Evolutionary conservation across 2,113 vertebrate species (phyloP).

Genomic region (Copsychus sechellarum): DNA sequence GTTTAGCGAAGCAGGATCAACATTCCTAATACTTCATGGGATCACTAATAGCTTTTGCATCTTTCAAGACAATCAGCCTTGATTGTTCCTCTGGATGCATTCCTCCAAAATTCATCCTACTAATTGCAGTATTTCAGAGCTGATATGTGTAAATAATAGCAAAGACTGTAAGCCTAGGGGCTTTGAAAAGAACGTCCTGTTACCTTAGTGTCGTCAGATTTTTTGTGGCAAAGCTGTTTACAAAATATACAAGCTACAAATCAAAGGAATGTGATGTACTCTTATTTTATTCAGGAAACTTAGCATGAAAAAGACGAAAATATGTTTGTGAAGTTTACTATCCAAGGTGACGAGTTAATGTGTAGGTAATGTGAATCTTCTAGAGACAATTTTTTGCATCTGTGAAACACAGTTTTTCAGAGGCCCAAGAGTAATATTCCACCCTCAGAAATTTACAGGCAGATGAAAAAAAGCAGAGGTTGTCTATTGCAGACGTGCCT

Average conservation of each 20-base stretch:
- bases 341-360: constrained; percentile 60
- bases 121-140: constrained; percentile 55
- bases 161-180: background rate
- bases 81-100: constrained; percentile 39
- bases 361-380: constrained; percentile 33
- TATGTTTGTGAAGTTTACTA: constrained; percentile 66
- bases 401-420: background rate
- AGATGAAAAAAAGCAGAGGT: background rate
- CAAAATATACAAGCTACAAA: constrained; percentile 44
- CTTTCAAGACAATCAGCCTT: constrained; percentile 17
- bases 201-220: constrained; percentile 31
- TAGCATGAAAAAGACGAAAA: constrained; percentile 52
- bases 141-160: constrained; percentile 51
- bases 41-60: constrained; percentile 38
- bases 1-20: constrained; percentile 34
- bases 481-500: background rate
- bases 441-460: background rate
- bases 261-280: constrained; percentile 50
- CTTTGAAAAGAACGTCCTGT: constrained; percentile 1
- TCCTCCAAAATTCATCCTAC: constrained; percentile 42
- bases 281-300: constrained; percentile 53
- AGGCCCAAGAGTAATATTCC: background rate
- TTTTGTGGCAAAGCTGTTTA: constrained; percentile 55
- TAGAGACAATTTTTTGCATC: constrained; percentile 43
- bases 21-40: constrained; percentile 33